Conservation (phyloP, 2,113 vertebrate species). For the Paracanthobrama guichenoti region DNA sequence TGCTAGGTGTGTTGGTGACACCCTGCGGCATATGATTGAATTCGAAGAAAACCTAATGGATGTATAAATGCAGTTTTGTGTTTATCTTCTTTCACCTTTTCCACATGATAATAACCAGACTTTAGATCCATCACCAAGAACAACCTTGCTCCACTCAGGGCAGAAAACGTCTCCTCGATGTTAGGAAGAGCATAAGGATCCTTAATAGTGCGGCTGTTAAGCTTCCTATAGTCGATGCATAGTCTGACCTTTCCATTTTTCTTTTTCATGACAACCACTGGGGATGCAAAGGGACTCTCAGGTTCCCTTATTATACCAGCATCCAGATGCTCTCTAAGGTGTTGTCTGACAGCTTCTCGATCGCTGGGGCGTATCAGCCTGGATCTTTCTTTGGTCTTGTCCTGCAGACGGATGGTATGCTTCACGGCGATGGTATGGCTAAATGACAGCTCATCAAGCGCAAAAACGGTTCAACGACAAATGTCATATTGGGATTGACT, state of each 20-base stretch:
- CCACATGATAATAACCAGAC: constrained; percentile 45
- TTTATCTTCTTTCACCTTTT: constrained; percentile 43
- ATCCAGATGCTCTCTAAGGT: too few relatives aligned
- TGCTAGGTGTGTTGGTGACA: too few relatives aligned
- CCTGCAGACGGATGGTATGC: constrained; percentile 26
- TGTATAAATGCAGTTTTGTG: constrained; percentile 27
- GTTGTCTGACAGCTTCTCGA: too few relatives aligned
- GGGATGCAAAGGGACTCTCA: too few relatives aligned
- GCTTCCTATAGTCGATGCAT: too few relatives aligned
- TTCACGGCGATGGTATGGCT: constrained; percentile 39
- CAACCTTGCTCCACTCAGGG: constrained; percentile 1
- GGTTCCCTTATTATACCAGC: too few relatives aligned
- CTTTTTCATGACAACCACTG: too few relatives aligned
- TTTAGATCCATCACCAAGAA: constrained; percentile 37
- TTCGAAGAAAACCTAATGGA: constrained; percentile 39
- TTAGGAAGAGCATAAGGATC: too few relatives aligned
- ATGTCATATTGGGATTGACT: neutral
- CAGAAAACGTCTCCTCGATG: neutral
- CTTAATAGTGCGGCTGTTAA: too few relatives aligned
- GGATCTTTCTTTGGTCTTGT: too few relatives aligned
- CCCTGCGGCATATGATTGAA: neutral
- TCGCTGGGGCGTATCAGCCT: too few relatives aligned
- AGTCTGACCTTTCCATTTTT: too few relatives aligned
- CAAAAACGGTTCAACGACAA: constrained; percentile 36
- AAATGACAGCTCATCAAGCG: constrained; percentile 10